These are phyloP conservation scores for Odiellus spinosus DNA, from an alignment of 2,888 invertebrate species.

Conservation along the genomic window DNA sequence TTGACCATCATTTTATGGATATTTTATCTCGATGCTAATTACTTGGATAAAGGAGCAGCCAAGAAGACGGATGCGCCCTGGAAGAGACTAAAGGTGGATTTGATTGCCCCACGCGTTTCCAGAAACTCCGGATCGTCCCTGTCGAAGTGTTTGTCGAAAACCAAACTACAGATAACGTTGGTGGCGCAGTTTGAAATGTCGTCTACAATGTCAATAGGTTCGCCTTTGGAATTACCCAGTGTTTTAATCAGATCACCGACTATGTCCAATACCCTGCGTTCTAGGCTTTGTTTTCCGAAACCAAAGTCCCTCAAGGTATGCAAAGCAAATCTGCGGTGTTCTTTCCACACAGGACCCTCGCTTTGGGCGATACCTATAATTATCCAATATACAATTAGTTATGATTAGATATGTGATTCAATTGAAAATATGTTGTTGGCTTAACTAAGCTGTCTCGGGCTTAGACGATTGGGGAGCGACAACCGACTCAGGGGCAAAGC, in stretches of 20 bases:
- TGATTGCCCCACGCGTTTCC: neutral
- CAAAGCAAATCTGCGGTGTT: slow-evolving; percentile 48
- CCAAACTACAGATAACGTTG: slow-evolving; percentile 6
- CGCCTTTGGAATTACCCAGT: slow-evolving; percentile 5
- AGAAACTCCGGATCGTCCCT: neutral
- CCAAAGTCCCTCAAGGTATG: slow-evolving; percentile 43
- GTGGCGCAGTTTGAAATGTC: slow-evolving; percentile 35
- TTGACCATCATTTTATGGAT: too few species aligned
- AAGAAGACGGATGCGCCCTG: too few species aligned
- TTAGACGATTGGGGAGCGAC: too few species aligned
- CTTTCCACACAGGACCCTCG: slow-evolving; percentile 48
- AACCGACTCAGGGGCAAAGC: too few species aligned
- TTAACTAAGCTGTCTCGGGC: too few species aligned
- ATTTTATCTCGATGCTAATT: too few species aligned
- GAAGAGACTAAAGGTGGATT: too few species aligned
- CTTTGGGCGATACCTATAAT: slow-evolving; percentile 46
- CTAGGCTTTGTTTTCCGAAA: slow-evolving; percentile 9
- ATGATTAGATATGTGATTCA: too few species aligned
- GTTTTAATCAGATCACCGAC: slow-evolving; percentile 4
- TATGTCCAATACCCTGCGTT: slow-evolving; percentile 7
- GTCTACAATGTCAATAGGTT: slow-evolving; percentile 30
- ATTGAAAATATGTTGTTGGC: too few species aligned
- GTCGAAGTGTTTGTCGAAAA: slow-evolving; percentile 5
- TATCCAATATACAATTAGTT: too few species aligned
- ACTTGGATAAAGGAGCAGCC: too few species aligned